phyloP scores from a whole-genome alignment of 2,797 vertebrate genomes.

The Aphelocoma californica region DNA sequence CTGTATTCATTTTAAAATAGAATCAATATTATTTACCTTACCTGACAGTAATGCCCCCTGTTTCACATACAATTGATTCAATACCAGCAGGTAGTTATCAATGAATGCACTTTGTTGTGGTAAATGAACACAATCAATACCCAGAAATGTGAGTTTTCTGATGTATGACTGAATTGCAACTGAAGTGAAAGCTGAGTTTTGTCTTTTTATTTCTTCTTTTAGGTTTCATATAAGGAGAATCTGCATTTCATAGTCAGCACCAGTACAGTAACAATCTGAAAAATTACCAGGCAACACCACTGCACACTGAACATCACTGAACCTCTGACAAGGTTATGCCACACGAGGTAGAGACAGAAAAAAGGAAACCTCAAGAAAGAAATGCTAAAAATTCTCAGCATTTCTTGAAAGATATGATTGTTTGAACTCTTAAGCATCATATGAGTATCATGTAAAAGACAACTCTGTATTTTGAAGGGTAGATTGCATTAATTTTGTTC shows the following conservation, averaged over 20 bases:
- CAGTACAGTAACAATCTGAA: background rate
- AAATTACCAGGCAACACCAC: background rate
- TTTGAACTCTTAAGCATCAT: background rate
- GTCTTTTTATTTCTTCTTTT: background rate
- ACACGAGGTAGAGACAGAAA: background rate
- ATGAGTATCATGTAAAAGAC: background rate
- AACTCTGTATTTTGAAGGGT: background rate
- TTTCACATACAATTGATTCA: slow-evolving; percentile 60
- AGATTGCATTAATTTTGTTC: background rate
- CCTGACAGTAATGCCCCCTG: slow-evolving; percentile 16
- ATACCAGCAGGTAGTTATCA: slow-evolving; percentile 67
- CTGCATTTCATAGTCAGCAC: background rate
- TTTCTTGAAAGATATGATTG: background rate
- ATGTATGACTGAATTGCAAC: slow-evolving; percentile 26
- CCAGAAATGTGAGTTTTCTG: slow-evolving; percentile 46
- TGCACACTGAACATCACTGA: background rate
- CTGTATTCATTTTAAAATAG: slow-evolving; percentile 45
- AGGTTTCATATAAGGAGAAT: background rate
- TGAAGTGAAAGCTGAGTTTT: background rate
- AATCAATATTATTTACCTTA: slow-evolving; percentile 63
- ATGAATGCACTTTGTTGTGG: slow-evolving; percentile 53
- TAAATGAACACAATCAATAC: slow-evolving; percentile 65
- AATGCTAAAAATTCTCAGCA: background rate
- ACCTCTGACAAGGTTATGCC: background rate
- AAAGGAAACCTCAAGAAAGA: background rate